A percentile compares a stretch with the other conserved stretches of the same genome.
These are phyloP conservation scores for Helicolenus hilgendorfi DNA, from an alignment of 2,797 vertebrate genomes.

Conservation along the genomic window DNA sequence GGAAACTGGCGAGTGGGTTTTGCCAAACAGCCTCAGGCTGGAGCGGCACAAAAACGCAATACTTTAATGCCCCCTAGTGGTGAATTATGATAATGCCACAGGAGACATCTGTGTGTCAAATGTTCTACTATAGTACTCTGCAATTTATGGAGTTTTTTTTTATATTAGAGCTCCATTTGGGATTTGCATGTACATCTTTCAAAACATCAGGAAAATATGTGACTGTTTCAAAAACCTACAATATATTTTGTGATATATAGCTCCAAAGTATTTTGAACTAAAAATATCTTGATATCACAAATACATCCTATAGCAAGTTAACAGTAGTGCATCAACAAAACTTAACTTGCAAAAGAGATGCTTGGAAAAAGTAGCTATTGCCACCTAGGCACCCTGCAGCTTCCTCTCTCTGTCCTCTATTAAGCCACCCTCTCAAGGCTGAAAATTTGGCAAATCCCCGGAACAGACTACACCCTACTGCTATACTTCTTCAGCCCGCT, in stretches of 20 bases:
- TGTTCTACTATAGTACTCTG: background rate
- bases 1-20: slow-evolving; percentile 48
- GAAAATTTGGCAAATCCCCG: slow-evolving; percentile 61
- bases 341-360: slow-evolving; percentile 17
- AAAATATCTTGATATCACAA: background rate
- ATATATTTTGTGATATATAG: background rate
- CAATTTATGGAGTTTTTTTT: background rate
- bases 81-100: background rate
- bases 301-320: background rate
- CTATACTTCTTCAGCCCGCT: slow-evolving; percentile 47
- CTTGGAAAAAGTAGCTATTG: slow-evolving; percentile 11
- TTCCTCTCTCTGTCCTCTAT: slow-evolving; percentile 39
- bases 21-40: slow-evolving; percentile 32
- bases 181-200: background rate
- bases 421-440: slow-evolving; percentile 56
- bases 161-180: background rate
- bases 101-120: background rate
- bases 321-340: background rate
- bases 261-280: background rate
- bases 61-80: slow-evolving; percentile 82
- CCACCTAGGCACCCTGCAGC: slow-evolving; percentile 43
- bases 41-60: slow-evolving; percentile 20
- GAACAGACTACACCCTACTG: slow-evolving; percentile 65
- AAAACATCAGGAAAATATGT: background rate
- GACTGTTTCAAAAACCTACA: background rate